A percentile compares a stretch with the other conserved stretches of the same genome.
Evolutionary conservation across 2,113 vertebrate species (phyloP).

Genomic region (Cheirogaleus medius): DNA sequence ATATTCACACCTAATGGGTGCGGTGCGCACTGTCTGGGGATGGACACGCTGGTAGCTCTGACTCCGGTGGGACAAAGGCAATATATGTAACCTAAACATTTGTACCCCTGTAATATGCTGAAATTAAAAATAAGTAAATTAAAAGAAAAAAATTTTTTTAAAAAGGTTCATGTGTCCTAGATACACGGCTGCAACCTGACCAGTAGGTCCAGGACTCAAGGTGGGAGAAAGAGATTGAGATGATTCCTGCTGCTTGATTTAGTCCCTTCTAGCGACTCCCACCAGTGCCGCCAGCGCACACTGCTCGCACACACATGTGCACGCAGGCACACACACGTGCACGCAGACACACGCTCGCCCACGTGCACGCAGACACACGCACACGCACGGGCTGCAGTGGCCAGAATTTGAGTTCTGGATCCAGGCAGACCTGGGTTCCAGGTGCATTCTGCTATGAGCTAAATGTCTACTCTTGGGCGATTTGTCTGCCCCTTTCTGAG

Average conservation of each 20-base stretch:
- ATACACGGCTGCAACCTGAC: fast-evolving
- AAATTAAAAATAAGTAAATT: too few species aligned
- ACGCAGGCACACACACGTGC: fast-evolving
- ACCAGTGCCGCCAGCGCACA: not conserved
- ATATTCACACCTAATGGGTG: too few species aligned
- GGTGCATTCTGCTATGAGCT: not conserved
- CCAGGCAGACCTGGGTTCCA: not conserved
- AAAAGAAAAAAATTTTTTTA: too few species aligned
- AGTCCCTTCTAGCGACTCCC: not conserved
- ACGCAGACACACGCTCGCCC: too few species aligned
- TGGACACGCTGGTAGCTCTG: too few species aligned
- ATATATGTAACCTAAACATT: too few species aligned
- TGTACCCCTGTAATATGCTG: too few species aligned
- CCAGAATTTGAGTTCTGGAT: not conserved
- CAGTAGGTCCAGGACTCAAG: not conserved
- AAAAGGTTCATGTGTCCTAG: too few species aligned
- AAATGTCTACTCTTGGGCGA: not conserved
- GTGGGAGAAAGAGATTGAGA: not conserved
- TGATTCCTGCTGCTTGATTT: too few species aligned
- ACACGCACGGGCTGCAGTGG: fast-evolving
- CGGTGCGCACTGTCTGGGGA: too few species aligned
- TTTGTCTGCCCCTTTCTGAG: not conserved
- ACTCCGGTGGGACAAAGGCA: too few species aligned
- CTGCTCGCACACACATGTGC: fast-evolving
- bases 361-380: not conserved